phyloP scores from a whole-genome alignment of 2,888 invertebrate species.

The Cabera pusaria region DNA sequence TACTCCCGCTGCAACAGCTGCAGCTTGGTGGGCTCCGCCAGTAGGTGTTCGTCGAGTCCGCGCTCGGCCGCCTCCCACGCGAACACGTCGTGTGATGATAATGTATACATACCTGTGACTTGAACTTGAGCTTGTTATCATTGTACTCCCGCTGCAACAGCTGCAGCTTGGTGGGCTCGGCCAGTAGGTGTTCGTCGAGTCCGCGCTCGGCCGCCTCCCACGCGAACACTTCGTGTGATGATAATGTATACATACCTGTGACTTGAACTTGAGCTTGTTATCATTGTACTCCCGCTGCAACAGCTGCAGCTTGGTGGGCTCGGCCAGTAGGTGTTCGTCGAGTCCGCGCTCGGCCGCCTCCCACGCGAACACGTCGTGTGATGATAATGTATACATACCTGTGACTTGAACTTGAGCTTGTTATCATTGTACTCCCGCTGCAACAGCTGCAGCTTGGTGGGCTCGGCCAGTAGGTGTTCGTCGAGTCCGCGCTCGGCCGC shows the following conservation, averaged over 20 bases:
- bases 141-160: slow-evolving; percentile 94
- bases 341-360: slow-evolving; percentile 96
- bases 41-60: slow-evolving; percentile 96
- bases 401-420: too few relatives aligned
- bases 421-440: too few relatives aligned
- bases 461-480: too few relatives aligned
- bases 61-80: slow-evolving; percentile 98
- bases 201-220: slow-evolving; percentile 98
- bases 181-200: slow-evolving; percentile 96
- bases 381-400: too few relatives aligned
- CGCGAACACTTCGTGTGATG: slow-evolving; percentile 97
- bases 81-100: slow-evolving; percentile 96
- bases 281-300: slow-evolving; percentile 94
- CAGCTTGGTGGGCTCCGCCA: slow-evolving; percentile 99
- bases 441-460: too few relatives aligned
- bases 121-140: slow-evolving; percentile 94
- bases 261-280: slow-evolving; percentile 95
- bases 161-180: slow-evolving; percentile 99
- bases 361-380: slow-evolving; percentile 99
- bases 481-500: too few relatives aligned
- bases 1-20: slow-evolving; percentile 96
- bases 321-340: slow-evolving; percentile 97
- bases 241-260: too few relatives aligned
- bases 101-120: slow-evolving; percentile 92
- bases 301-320: slow-evolving; percentile 98